These are phyloP conservation scores for Papilio aristodemus DNA, from an alignment of 1,140 invertebrate species.

Conservation along the genomic window DNA sequence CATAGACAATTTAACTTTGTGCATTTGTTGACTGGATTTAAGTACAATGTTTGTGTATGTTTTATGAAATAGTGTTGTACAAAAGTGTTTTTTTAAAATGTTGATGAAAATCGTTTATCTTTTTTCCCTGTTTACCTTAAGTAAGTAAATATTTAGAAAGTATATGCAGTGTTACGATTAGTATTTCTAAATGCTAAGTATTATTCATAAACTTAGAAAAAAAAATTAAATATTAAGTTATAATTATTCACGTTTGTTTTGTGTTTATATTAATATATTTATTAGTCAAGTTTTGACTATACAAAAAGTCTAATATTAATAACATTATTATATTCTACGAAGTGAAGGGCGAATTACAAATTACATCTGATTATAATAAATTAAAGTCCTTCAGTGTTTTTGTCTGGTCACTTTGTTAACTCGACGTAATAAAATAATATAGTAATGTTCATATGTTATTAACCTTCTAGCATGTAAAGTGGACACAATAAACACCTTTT, in stretches of 20 bases:
- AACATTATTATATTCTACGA: background rate
- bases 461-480: no score
- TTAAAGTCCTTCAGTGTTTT: conserved; percentile 20
- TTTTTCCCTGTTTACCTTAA: conserved; percentile 57
- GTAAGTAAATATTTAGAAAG: conserved; percentile 45
- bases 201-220: background rate
- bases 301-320: no score
- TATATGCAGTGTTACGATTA: background rate
- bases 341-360: conserved; percentile 24
- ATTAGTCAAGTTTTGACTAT: no score
- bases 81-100: conserved; percentile 48
- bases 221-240: no score
- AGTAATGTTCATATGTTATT: conserved; percentile 7
- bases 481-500: no score
- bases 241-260: no score
- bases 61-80: conserved; percentile 35
- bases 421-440: no score
- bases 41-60: conserved; percentile 32
- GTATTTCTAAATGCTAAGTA: background rate
- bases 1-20: conserved; percentile 35
- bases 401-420: no score
- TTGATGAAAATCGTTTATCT: conserved; percentile 41
- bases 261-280: no score
- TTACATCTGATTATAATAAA: conserved; percentile 15
- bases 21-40: conserved; percentile 31